Conservation (phyloP, 1,140 invertebrate species). For the Drosophila melanogaster region DNA sequence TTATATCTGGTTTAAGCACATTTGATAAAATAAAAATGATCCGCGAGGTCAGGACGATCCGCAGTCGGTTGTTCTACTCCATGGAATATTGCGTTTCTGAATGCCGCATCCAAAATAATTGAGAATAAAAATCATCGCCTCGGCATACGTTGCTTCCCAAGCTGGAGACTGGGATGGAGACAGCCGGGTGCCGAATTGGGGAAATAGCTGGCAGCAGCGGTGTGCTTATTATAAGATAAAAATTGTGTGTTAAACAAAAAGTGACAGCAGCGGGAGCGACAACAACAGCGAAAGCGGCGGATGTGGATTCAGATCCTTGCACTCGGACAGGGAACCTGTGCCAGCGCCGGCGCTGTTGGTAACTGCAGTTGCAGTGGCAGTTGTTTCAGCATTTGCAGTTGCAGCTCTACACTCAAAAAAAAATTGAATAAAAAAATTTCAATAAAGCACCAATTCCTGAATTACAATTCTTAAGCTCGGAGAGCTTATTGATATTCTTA, state of each 20-base stretch:
- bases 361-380: slow-evolving; percentile 41
- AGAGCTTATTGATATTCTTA: too few species aligned
- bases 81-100: slow-evolving; percentile 73
- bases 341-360: slow-evolving; percentile 31
- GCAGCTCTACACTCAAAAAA: slow-evolving; percentile 7
- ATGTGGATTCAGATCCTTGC: slow-evolving; percentile 37
- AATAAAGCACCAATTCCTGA: too few species aligned
- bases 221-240: slow-evolving; percentile 83
- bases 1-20: slow-evolving; percentile 54
- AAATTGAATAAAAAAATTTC: slow-evolving; percentile 1
- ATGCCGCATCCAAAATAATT: slow-evolving; percentile 69
- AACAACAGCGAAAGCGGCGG: slow-evolving; percentile 14
- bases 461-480: too few species aligned
- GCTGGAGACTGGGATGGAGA: slow-evolving; percentile 1
- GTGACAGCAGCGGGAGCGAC: slow-evolving; percentile 36
- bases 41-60: slow-evolving; percentile 73
- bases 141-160: slow-evolving; percentile 38
- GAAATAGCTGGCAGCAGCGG: slow-evolving; percentile 32
- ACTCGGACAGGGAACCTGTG: slow-evolving; percentile 10
- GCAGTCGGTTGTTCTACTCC: slow-evolving; percentile 79
- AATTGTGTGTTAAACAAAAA: slow-evolving; percentile 75
- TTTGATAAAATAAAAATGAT: slow-evolving; percentile 78
- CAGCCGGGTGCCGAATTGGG: slow-evolving; percentile 11
- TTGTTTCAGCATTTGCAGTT: slow-evolving; percentile 37
- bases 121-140: slow-evolving; percentile 71